Evolutionary conservation across 2,888 invertebrate genomes (phyloP).

Genomic region (Aradus depressus): DNA sequence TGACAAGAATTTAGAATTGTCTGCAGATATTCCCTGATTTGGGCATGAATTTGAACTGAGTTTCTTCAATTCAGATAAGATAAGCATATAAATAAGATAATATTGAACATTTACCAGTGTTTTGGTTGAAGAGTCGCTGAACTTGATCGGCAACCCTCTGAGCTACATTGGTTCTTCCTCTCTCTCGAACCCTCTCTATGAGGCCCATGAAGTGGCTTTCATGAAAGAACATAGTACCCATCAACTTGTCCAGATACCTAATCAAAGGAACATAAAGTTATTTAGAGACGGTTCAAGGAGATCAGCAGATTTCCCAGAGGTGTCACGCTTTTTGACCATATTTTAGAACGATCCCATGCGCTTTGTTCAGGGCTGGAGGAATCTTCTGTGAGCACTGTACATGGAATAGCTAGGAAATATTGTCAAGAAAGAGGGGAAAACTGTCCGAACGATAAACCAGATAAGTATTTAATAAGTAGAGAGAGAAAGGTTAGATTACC

Average conservation of each 20-base stretch:
- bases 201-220: constrained; percentile 68
- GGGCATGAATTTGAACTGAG: too few relatives aligned
- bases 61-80: too few relatives aligned
- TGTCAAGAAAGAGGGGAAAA: background rate
- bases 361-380: background rate
- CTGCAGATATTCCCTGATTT: too few relatives aligned
- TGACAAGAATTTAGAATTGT: too few relatives aligned
- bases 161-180: constrained; percentile 53
- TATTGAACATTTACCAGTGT: background rate
- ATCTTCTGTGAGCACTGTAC: background rate
- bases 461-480: background rate
- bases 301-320: background rate
- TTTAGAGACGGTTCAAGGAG: background rate
- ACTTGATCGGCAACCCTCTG: constrained; percentile 66
- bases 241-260: constrained; percentile 68
- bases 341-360: background rate
- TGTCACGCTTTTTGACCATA: background rate
- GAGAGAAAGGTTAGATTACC: constrained; percentile 30
- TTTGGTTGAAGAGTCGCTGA: constrained; percentile 29
- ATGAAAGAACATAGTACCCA: constrained; percentile 77
- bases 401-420: background rate
- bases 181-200: constrained; percentile 61
- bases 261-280: background rate
- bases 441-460: background rate
- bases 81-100: background rate